A percentile compares a stretch with the other conserved stretches of the same genome.
Evolutionary conservation across 2,797 vertebrate species (phyloP).

Genomic region (Sebastes flavidus): DNA sequence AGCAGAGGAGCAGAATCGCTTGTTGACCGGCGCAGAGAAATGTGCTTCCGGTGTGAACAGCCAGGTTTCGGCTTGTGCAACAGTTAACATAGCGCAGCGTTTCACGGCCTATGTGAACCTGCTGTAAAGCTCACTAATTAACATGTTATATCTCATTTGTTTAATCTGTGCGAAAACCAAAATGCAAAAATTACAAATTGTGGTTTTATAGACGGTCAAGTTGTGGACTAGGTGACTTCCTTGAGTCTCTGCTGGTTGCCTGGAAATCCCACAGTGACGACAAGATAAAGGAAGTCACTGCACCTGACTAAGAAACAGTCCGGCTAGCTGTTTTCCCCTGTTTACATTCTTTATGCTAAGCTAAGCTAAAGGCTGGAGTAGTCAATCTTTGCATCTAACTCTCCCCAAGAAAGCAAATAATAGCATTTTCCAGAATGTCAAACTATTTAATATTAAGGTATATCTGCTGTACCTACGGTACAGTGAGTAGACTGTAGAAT

Average conservation of each 20-base stretch:
- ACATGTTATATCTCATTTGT: too few species aligned
- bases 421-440: not conserved
- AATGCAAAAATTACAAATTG: too few species aligned
- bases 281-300: not conserved
- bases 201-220: too few species aligned
- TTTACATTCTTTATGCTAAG: not conserved
- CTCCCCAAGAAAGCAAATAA: not conserved
- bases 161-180: too few species aligned
- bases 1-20: too few species aligned
- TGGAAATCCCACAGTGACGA: not conserved
- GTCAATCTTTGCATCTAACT: not conserved
- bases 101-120: too few species aligned
- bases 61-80: too few species aligned
- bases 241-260: not conserved
- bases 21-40: too few species aligned
- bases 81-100: too few species aligned
- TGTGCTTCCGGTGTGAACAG: too few species aligned
- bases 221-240: too few species aligned
- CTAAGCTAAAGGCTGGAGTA: not conserved
- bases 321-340: too few species aligned
- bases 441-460: not conserved
- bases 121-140: accelerated
- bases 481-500: not conserved
- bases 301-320: not conserved
- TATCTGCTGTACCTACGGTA: not conserved